Evolutionary conservation across 1,140 invertebrate genomes (phyloP).

Genomic region (Trialeurodes vaporariorum): DNA sequence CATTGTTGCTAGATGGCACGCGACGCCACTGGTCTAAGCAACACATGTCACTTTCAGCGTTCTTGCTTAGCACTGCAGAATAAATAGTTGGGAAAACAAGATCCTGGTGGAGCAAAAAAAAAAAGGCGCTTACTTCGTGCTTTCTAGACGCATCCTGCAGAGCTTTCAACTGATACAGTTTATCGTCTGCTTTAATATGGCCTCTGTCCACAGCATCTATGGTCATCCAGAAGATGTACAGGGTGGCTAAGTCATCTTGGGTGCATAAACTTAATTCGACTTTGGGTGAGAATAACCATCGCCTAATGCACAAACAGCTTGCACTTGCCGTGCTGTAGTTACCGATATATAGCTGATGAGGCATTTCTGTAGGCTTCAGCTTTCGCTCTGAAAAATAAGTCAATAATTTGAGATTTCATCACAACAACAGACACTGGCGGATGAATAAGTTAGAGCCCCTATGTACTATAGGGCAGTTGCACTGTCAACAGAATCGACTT

Average conservation of each 20-base stretch:
- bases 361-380: slow-evolving; percentile 83
- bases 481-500: no score
- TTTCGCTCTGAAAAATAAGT: slow-evolving; percentile 64
- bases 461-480: not conserved
- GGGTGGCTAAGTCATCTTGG: slow-evolving; percentile 46
- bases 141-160: slow-evolving; percentile 81
- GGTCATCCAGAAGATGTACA: slow-evolving; percentile 69
- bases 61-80: no score
- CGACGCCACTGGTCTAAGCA: no score
- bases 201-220: slow-evolving; percentile 92
- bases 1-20: no score
- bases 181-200: slow-evolving; percentile 74
- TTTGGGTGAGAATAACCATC: slow-evolving; percentile 82
- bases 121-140: slow-evolving; percentile 45
- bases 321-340: slow-evolving; percentile 98
- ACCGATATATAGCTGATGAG: slow-evolving; percentile 95
- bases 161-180: slow-evolving; percentile 89
- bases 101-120: not conserved
- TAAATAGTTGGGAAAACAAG: slow-evolving; percentile 4
- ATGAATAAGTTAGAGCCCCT: not conserved
- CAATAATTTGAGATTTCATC: slow-evolving; percentile 48
- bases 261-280: slow-evolving; percentile 57
- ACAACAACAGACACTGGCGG: not conserved
- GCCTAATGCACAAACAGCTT: slow-evolving; percentile 84
- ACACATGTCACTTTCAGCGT: no score